Percentiles rank a stretch among this genome's conserved stretches.
Conservation (phyloP, 2,888 invertebrate species). For the Ferdinandea cuprea region DNA sequence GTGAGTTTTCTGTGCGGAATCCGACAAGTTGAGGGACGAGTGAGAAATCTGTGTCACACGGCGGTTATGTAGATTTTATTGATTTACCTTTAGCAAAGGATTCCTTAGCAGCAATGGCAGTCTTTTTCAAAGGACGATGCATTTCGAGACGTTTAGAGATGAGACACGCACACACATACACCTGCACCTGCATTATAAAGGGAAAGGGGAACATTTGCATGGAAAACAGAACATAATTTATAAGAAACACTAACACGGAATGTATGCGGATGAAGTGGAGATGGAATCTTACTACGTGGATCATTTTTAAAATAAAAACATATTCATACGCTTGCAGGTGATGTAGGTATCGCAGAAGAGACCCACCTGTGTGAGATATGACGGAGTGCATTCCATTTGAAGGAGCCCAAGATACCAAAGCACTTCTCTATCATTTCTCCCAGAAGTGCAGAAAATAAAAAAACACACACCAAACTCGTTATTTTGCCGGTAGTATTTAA, state of each 20-base stretch:
- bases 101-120: constrained; percentile 4
- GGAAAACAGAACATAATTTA: constrained; percentile 49
- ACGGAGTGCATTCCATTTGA: constrained; percentile 55
- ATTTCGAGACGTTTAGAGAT: constrained; percentile 34
- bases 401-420: constrained; percentile 7
- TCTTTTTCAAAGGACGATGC: constrained; percentile 28
- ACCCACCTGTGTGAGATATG: constrained; percentile 2
- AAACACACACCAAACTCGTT: constrained; percentile 40
- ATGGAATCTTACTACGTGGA: constrained; percentile 27
- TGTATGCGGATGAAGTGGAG: constrained; percentile 30
- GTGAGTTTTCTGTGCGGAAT: constrained; percentile 25
- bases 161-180: neutral
- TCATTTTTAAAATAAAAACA: constrained; percentile 20
- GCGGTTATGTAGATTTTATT: constrained; percentile 70
- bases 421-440: neutral
- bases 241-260: constrained; percentile 12
- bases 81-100: constrained; percentile 56
- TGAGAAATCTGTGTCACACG: constrained; percentile 63
- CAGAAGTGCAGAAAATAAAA: constrained; percentile 16
- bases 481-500: constrained; percentile 13
- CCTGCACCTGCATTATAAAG: neutral
- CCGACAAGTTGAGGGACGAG: constrained; percentile 34
- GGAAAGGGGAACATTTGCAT: neutral
- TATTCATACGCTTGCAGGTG: constrained; percentile 31
- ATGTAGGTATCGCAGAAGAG: neutral